Base-by-base conservation (phyloP, 2,797 vertebrate genomes). In the Helostoma temminkii region DNA sequence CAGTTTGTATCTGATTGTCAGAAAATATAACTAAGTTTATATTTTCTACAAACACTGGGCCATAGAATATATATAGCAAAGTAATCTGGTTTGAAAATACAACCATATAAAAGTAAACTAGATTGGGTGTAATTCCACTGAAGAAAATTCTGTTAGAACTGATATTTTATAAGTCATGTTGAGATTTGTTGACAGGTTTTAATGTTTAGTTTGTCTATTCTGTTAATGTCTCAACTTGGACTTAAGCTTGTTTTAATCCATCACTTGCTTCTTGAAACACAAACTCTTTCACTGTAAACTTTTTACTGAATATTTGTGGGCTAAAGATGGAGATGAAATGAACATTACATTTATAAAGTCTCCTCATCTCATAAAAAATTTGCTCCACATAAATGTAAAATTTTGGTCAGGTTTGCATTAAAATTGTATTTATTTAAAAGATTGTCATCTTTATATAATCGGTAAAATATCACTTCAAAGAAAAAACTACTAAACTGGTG, bases 251-350 rank as follows among this genome's bases (percentile, higher is more conserved):
- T 39, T 39, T 12, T 26, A 19, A 55, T 66, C 25, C 8, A 26
- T 25, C 16, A 42, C 21, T 61, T 46, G 22, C 19, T 16, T 25
- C 43, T 46, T 58, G 22, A 24, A 72, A 58, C 19, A 43, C 36
- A 9, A 14, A 12, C 8, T 34, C 9, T 49, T 11, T 12, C 18
- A 15, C 26, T 42, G 10, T 19, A 8, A 24, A 14, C 49, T 5
- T 11, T 32, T 11, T 14, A 21, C 25, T 50, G 7, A 47, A 41
- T n/a, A 9, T 19, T 32, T 1, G 49, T 16, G 16, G 3, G 39
- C 7, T 18, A 6, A 10, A 2, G 10, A 25, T 66, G 25, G 43
- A 30, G 28, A 45, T 9, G 15, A 5, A 1, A 43, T 42, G 6
- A 19, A 18, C 18, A 16, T 45, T 5, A 25, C 1, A 45, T 16